Evolutionary conservation across 2,113 vertebrate species (phyloP).

Genomic region (Asarcornis scutulata): DNA sequence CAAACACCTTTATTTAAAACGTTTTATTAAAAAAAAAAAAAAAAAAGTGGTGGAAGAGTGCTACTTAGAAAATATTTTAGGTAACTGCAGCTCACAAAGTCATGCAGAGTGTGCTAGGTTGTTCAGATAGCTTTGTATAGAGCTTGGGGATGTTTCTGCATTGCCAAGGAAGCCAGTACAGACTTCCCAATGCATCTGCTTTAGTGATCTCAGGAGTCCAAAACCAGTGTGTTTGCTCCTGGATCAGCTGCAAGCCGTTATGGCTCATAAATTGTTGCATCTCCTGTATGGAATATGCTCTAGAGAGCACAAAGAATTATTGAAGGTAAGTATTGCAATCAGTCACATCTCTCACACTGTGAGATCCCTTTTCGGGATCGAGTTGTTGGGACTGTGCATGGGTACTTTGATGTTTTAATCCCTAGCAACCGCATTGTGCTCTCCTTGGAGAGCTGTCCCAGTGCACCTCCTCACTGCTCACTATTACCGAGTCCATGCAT

Average conservation of each 20-base stretch:
- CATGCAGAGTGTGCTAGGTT: background rate
- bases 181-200: background rate
- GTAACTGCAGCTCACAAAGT: background rate
- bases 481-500: background rate
- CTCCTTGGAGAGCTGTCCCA: background rate
- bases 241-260: background rate
- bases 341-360: background rate
- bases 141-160: background rate
- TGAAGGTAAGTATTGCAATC: background rate
- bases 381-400: background rate
- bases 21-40: background rate
- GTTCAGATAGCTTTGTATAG: background rate
- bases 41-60: background rate
- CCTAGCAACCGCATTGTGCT: background rate
- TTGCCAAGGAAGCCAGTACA: background rate
- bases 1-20: background rate
- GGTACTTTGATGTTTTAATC: background rate
- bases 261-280: accelerated
- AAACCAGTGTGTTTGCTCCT: background rate
- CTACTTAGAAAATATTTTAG: background rate
- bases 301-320: too few species aligned
- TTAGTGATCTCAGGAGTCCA: background rate
- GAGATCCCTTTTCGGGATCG: background rate
- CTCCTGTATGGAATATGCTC: background rate
- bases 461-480: background rate